A percentile compares a stretch with the other conserved stretches of the same genome.
These are phyloP conservation scores for Myotis pilosus DNA, from an alignment of 2,797 vertebrate species.

Conservation along the genomic window DNA sequence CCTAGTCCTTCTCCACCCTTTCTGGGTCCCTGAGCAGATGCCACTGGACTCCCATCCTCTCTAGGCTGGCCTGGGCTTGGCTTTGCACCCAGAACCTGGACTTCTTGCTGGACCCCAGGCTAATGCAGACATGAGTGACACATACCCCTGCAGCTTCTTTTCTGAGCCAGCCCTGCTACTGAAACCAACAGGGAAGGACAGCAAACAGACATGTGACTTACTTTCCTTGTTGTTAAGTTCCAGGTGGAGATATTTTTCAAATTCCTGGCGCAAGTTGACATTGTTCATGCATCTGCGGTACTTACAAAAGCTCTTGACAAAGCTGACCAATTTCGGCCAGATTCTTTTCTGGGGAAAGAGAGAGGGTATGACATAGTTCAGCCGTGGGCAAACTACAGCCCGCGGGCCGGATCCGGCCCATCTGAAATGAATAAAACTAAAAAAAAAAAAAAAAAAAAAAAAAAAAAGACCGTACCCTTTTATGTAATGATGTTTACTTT, in stretches of 20 bases:
- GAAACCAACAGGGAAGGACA: neutral
- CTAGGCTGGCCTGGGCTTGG: neutral
- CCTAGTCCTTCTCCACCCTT: neutral
- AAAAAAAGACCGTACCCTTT: too few species aligned
- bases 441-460: too few species aligned
- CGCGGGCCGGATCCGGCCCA: too few species aligned
- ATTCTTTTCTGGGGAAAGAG: slow-evolving; percentile 64
- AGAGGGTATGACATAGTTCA: neutral
- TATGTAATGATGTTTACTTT: too few species aligned
- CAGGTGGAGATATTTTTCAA: slow-evolving; percentile 77
- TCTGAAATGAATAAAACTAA: too few species aligned
- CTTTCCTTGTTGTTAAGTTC: slow-evolving; percentile 82
- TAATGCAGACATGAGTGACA: neutral
- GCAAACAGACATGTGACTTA: slow-evolving; percentile 63
- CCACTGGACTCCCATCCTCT: neutral
- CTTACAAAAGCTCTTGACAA: slow-evolving; percentile 79
- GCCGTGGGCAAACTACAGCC: too few species aligned
- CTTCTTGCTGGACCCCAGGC: neutral
- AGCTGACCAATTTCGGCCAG: slow-evolving; percentile 71
- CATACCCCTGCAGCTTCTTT: neutral
- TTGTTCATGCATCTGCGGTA: slow-evolving; percentile 76
- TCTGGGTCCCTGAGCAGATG: neutral
- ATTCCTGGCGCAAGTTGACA: neutral
- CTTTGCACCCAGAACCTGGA: neutral
- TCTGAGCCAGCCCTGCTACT: neutral